Base-by-base conservation (phyloP, 2,888 invertebrate genomes). In the Ethmia dodecea region DNA sequence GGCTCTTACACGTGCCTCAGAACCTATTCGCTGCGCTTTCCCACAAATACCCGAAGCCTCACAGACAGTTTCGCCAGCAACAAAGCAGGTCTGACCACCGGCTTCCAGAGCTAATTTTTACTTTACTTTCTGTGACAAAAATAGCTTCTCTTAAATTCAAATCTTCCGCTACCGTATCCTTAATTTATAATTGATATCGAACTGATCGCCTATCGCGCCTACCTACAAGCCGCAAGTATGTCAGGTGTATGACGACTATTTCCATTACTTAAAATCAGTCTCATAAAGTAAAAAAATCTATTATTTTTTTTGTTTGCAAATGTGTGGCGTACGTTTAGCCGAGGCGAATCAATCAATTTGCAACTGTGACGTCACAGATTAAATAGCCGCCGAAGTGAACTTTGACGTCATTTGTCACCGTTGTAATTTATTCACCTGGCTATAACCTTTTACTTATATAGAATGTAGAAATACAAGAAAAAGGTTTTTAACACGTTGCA, bases 261-360 rank as follows among this genome's bases (percentile, higher is more conserved):
- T 63, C 56, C 58, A 72, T 78, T 81, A 81, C 81, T 67, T 75
- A 83, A 83, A 83, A 83, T 83, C 84, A 83, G 83, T 84, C 84
- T 81, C 79, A 71, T 75, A 73, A 76, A 69, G 39, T 55, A 75
- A 81, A 78, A 55, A 55, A 69, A 60, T 48, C 47, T 54, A 57
- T 50, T 55, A 25, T 32, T 24, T 15, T 15, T 24, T 13, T 12
- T 15, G 28, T 9, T 14, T 8, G 13, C n/a, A n/a, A n/a, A n/a
- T n/a, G n/a, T n/a, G n/a, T n/a, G n/a, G n/a, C n/a, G n/a, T n/a
- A n/a, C n/a, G n/a, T n/a, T n/a, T n/a, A n/a, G n/a, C n/a, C n/a
- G n/a, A n/a, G n/a, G n/a, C n/a, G n/a, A n/a, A n/a, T n/a, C n/a
- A n/a, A n/a, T n/a, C n/a, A n/a, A n/a, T n/a, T n/a, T n/a, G n/a